Base-by-base conservation (phyloP, 2,888 invertebrate species). In the Drosophila helvetica region DNA sequence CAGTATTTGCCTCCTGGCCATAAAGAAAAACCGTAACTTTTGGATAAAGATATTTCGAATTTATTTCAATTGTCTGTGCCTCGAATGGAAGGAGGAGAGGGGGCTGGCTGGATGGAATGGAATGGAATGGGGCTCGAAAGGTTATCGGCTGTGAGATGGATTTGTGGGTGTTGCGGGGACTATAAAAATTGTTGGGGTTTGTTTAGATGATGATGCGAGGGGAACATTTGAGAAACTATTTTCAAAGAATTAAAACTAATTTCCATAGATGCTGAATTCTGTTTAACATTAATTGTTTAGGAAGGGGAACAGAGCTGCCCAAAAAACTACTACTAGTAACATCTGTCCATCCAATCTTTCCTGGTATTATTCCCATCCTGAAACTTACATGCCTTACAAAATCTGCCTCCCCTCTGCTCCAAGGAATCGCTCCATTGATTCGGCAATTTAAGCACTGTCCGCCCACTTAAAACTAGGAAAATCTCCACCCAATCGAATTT, bases 41-140 rank as follows among this genome's bases (percentile, higher is more conserved):
- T 42, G n/a, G 56, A 65, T 65, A 65, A 55, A 55, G 65, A 65
- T 57, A 54, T 47, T 30, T 58, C 48, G 33, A 47, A 67, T 73
- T 80, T 58, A 77, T 78, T 74, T 80, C 64, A 77, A 74, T 74
- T 77, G 60, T 55, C 68, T 65, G 65, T 65, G 65, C 18, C 47
- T 3, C 19, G 30, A 68, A 65, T 65, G 47, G n/a, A n/a, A n/a
- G n/a, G n/a, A n/a, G n/a, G n/a, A n/a, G n/a, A n/a, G n/a, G n/a
- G n/a, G n/a, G n/a, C n/a, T 9, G 9, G 2, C 0, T 22, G 22
- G 22, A 22, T 19, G 22, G 56, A 42, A 67, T 65, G 38, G 38
- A 7, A 65, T 48, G 9, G 12, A 12, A 12, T 5, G 10, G 56
- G 9, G 38, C 17, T 7, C 8, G 25, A 27, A 9, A 38, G 50